phyloP scores from a whole-genome alignment of 2,888 invertebrate species.

The Hyposoter dolosus region DNA sequence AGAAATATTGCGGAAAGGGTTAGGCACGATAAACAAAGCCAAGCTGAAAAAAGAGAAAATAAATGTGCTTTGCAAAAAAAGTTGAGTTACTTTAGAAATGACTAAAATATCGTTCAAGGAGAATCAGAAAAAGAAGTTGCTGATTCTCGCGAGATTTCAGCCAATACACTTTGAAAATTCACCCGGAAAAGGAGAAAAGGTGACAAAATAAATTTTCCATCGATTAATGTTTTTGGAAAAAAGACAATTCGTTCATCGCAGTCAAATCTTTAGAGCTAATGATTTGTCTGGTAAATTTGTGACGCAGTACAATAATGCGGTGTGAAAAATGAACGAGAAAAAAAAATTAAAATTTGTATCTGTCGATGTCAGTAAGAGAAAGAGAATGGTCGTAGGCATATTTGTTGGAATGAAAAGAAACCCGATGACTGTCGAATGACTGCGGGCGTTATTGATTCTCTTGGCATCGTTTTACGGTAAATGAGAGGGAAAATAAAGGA shows the following conservation, averaged over 20 bases:
- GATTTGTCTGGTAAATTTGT: not conserved
- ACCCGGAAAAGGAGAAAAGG: not conserved
- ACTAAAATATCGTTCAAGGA: not conserved
- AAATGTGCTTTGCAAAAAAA: not conserved
- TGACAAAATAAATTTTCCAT: not conserved
- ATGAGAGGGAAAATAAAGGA: slow-evolving; percentile 57
- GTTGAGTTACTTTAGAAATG: not conserved
- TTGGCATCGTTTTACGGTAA: slow-evolving; percentile 75
- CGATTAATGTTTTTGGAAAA: not conserved
- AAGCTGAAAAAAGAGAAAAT: slow-evolving; percentile 3
- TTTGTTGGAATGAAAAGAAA: slow-evolving; percentile 65
- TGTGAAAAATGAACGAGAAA: slow-evolving; percentile 3
- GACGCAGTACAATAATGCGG: not conserved
- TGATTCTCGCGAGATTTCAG: not conserved
- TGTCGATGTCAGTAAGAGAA: slow-evolving; percentile 28
- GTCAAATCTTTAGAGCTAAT: not conserved
- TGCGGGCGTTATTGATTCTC: slow-evolving; percentile 83
- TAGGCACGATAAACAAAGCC: slow-evolving; percentile 50
- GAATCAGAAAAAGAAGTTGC: not conserved
- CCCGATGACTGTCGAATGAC: slow-evolving; percentile 83
- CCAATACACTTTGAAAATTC: not conserved
- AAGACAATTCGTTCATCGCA: not conserved
- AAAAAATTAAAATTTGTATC: slow-evolving; percentile 6
- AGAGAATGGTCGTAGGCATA: slow-evolving; percentile 34
- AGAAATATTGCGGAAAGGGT: slow-evolving; percentile 24